Evolutionary conservation across 2,888 invertebrate species (phyloP), one percentile per base, ranked within the genome.

Genomic region (Matsumyia berberina): DNA sequence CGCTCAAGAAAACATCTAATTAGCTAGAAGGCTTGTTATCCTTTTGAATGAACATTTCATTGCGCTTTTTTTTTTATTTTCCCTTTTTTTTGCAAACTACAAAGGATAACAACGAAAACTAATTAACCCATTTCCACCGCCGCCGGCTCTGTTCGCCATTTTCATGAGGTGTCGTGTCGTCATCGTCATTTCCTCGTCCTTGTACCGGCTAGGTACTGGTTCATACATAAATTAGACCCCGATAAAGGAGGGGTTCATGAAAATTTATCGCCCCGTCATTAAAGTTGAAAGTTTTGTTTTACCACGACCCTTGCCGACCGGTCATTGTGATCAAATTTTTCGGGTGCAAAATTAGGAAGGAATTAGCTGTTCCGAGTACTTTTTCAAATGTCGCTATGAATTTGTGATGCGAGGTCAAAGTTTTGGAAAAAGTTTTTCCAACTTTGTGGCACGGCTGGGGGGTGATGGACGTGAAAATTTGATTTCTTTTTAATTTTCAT

Each of bases 11-110:
- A 64, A 51, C 42, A 64, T 12, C 51, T 79, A 73, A 79, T 79
- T 79, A 79, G 49, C 64, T 66, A 46, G 58, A 73, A 58, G 58
- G 66, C 72, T 73, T 35, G 57, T 72, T 66, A 79, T 79, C 79
- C 79, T 58, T 72, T 42, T 12, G 70, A 66, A 35, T 72, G 72
- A 57, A 37, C 42, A 73, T 72, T 73, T 24, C 35, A 15, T 49
- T 39, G 29, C 15, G 6, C 5, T 7, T 31, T 31, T 46, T 11
- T 8, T 19, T 19, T 9, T 19, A 9, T 5, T 7, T 31, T 31
- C 19, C 4, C 3, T 19, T 19, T 9, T 19, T 19, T 5, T 12
- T 5, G 12, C 12, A 8, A 24, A 24, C 39, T 46, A 49, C 57
- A 72, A 64, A 49, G 57, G 33, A 49, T 35, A 64, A 79, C 39